Percentiles rank a stretch among this genome's conserved stretches.
These are phyloP conservation scores for Betta splendens DNA, from an alignment of 2,797 vertebrate species.

Conservation along the genomic window DNA sequence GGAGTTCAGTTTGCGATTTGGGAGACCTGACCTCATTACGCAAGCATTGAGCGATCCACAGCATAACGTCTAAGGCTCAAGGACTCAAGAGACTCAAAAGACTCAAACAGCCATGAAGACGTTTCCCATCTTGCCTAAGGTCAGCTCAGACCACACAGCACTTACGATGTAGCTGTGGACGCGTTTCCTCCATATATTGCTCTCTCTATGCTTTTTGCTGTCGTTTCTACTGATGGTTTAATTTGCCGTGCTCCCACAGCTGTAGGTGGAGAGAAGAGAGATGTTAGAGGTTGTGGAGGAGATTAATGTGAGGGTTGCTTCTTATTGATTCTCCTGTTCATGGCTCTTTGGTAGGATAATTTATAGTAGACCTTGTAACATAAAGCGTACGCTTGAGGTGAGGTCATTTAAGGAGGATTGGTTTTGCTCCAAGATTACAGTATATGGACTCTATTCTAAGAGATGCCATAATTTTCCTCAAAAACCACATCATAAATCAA, in stretches of 20 bases:
- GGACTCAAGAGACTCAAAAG: no score
- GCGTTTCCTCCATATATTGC: constrained; percentile 42
- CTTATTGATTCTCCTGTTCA: constrained; percentile 53
- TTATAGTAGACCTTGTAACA: constrained; percentile 28
- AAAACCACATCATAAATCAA: constrained; percentile 43
- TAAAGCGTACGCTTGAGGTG: constrained; percentile 24
- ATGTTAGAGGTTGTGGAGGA: constrained; percentile 26
- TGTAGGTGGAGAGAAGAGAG: constrained; percentile 44
- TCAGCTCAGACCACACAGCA: constrained; percentile 48
- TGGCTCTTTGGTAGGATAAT: constrained; percentile 28
- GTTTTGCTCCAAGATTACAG: constrained; percentile 20
- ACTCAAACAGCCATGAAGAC: constrained; percentile 58
- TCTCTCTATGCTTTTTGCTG: constrained; percentile 19
- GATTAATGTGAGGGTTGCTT: constrained; percentile 39
- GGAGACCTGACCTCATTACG: constrained; percentile 39
- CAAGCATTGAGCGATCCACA: constrained; percentile 18
- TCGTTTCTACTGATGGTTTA: constrained; percentile 26
- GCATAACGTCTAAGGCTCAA: constrained; percentile 47
- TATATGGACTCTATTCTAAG: constrained; percentile 10
- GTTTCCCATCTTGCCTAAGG: constrained; percentile 45
- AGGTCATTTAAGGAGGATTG: constrained; percentile 22
- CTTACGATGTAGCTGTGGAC: constrained; percentile 51
- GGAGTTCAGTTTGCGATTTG: constrained; percentile 21
- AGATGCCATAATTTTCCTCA: constrained; percentile 28
- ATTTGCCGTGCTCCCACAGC: constrained; percentile 60